A percentile compares a stretch with the other conserved stretches of the same genome.
phyloP scores from a whole-genome alignment of 2,888 invertebrate species.

The Oxyteleia sp. region DNA sequence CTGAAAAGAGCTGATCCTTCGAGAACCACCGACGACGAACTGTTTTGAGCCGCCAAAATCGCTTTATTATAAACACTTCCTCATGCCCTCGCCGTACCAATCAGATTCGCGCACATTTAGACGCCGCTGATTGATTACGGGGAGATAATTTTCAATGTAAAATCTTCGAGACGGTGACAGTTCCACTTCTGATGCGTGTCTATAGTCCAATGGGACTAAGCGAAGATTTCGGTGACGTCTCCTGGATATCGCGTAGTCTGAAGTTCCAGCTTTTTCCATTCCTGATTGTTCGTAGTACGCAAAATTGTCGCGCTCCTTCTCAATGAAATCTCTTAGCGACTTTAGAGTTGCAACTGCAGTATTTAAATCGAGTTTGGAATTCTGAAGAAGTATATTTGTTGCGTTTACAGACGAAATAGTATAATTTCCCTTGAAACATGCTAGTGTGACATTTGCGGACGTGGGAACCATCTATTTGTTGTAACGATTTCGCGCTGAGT shows the following conservation, averaged over 20 bases:
- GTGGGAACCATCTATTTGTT: slow-evolving; percentile 20
- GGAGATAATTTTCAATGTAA: slow-evolving; percentile 46
- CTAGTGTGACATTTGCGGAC: slow-evolving; percentile 19
- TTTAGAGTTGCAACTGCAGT: slow-evolving; percentile 38
- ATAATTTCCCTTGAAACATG: too few relatives aligned
- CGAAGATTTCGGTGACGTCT: slow-evolving; percentile 56
- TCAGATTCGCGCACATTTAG: too few relatives aligned
- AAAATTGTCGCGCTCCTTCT: slow-evolving; percentile 47
- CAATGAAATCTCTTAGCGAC: slow-evolving; percentile 35
- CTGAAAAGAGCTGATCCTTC: too few relatives aligned
- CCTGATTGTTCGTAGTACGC: slow-evolving; percentile 33
- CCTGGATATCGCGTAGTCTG: slow-evolving; percentile 48
- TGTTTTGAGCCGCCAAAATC: too few relatives aligned
- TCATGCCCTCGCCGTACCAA: too few relatives aligned
- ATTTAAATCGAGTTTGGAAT: slow-evolving; percentile 53
- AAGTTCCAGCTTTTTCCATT: slow-evolving; percentile 35
- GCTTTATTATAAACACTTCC: too few relatives aligned
- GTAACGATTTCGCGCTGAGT: slow-evolving; percentile 3
- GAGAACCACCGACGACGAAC: too few relatives aligned
- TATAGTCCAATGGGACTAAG: slow-evolving; percentile 55
- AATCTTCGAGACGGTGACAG: slow-evolving; percentile 47
- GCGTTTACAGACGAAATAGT: too few relatives aligned
- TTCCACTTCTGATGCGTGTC: slow-evolving; percentile 36
- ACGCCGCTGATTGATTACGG: slow-evolving; percentile 59
- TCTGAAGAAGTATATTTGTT: slow-evolving; percentile 46